Conservation (phyloP, 2,113 vertebrate genomes). For the Perca fluviatilis region DNA sequence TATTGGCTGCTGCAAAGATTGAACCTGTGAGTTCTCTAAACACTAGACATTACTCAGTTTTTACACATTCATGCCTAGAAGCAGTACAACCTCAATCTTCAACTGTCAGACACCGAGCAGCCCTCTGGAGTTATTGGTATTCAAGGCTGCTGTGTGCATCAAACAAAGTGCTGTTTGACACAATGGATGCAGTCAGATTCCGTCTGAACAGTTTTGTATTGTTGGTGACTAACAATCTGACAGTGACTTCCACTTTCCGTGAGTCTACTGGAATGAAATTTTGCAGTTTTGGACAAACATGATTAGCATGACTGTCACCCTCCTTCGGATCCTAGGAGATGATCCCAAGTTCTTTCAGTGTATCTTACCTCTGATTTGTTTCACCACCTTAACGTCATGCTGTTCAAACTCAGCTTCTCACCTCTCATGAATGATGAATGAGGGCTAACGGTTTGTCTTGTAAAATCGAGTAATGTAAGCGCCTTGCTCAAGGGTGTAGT, state of each 20-base stretch:
- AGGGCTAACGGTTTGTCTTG: conserved; percentile 56
- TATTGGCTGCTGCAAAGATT: conserved; percentile 21
- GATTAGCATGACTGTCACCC: conserved; percentile 17
- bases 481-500: conserved; percentile 54
- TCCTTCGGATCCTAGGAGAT: conserved; percentile 12
- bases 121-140: conserved; percentile 60
- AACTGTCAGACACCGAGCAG: conserved; percentile 45
- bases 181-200: conserved; percentile 38
- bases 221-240: conserved; percentile 54
- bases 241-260: conserved; percentile 13
- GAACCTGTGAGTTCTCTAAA: conserved; percentile 36
- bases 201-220: conserved; percentile 42
- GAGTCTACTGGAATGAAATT: conserved; percentile 21
- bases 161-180: conserved; percentile 44
- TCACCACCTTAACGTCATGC: conserved; percentile 24
- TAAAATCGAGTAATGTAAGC: conserved; percentile 50
- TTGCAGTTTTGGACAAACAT: conserved; percentile 1
- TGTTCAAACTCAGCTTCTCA: conserved; percentile 43
- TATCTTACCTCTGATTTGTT: conserved; percentile 37
- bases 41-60: conserved; percentile 37
- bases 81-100: conserved; percentile 50
- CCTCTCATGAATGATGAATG: conserved; percentile 67
- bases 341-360: conserved; percentile 18
- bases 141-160: conserved; percentile 54
- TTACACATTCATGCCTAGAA: conserved; percentile 51